Evolutionary conservation across 1,140 invertebrate genomes (phyloP).

Genomic region (Pogonognathellus flavescens): DNA sequence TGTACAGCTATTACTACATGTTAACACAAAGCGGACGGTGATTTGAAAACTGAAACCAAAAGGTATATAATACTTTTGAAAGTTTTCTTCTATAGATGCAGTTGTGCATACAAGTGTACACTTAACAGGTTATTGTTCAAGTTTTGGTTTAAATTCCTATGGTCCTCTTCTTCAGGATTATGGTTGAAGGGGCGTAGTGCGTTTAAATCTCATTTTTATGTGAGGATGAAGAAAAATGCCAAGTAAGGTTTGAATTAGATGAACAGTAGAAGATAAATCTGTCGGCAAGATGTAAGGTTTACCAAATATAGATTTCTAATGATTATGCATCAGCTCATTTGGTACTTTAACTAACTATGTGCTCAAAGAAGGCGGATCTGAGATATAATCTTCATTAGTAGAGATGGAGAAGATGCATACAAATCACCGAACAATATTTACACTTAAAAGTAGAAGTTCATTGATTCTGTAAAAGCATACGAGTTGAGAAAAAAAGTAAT

Average conservation of each 20-base stretch:
- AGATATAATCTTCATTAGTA: conserved; percentile 10
- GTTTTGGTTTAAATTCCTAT: background rate
- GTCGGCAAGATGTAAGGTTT: background rate
- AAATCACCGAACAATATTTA: background rate
- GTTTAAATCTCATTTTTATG: conserved; percentile 17
- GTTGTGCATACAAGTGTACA: too few relatives aligned
- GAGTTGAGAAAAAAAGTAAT: background rate
- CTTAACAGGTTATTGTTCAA: conserved; percentile 12
- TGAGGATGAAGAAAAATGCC: conserved; percentile 10
- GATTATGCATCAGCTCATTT: background rate
- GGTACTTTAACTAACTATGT: background rate
- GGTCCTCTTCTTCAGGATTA: background rate
- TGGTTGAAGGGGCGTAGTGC: background rate
- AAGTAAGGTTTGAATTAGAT: conserved; percentile 25
- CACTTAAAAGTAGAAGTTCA: background rate
- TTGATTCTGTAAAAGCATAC: background rate
- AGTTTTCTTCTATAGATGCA: too few relatives aligned
- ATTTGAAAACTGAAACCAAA: too few relatives aligned
- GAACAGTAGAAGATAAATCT: conserved; percentile 41
- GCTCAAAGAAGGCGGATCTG: background rate
- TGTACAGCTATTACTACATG: too few relatives aligned
- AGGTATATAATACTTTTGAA: too few relatives aligned
- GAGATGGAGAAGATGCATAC: background rate
- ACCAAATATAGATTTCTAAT: conserved; percentile 37
- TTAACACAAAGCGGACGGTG: too few relatives aligned